These are phyloP conservation scores for Chiroxiphia lanceolata DNA, from an alignment of 2,797 vertebrate species.

Conservation along the genomic window DNA sequence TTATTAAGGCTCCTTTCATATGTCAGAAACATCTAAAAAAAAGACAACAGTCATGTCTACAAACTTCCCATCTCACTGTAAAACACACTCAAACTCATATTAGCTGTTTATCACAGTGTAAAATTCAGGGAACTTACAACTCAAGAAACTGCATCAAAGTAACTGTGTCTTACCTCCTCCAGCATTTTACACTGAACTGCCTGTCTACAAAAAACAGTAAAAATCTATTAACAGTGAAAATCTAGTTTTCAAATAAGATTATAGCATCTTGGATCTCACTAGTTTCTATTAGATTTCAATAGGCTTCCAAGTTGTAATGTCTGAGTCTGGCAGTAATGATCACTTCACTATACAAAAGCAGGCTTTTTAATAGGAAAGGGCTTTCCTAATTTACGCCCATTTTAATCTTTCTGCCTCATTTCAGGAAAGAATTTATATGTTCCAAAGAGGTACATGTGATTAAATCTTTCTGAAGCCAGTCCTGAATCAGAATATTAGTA, in stretches of 20 bases:
- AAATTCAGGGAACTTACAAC: not conserved
- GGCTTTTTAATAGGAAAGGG: not conserved
- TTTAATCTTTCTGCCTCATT: not conserved
- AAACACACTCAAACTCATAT: not conserved
- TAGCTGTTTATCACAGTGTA: not conserved
- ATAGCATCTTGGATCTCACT: not conserved
- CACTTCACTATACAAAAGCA: not conserved
- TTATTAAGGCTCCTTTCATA: constrained; percentile 3
- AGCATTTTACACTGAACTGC: not conserved
- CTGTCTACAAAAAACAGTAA: not conserved
- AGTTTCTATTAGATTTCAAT: not conserved
- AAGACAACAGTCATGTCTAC: not conserved
- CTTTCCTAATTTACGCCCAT: not conserved
- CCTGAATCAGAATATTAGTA: not conserved
- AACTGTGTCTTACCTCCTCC: not conserved
- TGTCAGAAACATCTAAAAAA: not conserved
- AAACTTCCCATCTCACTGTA: not conserved
- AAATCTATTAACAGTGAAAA: not conserved
- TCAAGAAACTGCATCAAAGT: not conserved
- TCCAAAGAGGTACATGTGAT: not conserved
- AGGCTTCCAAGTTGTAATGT: not conserved
- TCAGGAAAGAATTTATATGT: not conserved
- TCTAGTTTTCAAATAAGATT: not conserved
- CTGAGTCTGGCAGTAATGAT: not conserved
- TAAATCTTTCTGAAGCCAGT: not conserved